phyloP scores from a whole-genome alignment of 2,888 invertebrate genomes.

The Saturnia pavonia region DNA sequence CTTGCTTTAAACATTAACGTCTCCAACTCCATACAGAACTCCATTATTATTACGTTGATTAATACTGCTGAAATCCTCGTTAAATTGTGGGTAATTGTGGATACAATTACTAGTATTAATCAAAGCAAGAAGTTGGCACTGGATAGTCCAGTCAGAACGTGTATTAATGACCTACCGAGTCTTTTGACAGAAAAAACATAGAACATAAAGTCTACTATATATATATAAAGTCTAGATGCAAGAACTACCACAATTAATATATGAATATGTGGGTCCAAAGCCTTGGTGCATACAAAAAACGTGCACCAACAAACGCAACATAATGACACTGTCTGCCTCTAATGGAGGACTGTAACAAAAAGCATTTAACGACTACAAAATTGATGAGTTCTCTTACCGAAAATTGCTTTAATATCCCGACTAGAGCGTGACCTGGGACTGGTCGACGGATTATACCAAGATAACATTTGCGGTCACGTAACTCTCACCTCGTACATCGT shows the following conservation, averaged over 20 bases:
- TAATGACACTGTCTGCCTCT: constrained; percentile 39
- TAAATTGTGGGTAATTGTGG: background rate
- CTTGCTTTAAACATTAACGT: background rate
- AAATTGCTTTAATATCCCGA: constrained; percentile 57
- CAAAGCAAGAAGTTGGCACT: too few relatives aligned
- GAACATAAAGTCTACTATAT: background rate
- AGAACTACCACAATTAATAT: background rate
- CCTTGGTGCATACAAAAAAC: constrained; percentile 27
- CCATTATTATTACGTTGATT: background rate
- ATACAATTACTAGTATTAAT: too few relatives aligned
- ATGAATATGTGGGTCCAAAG: background rate
- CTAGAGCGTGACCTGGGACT: constrained; percentile 48
- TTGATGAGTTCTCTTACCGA: constrained; percentile 63
- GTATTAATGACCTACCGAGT: background rate
- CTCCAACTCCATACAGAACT: background rate
- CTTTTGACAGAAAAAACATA: background rate
- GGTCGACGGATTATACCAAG: constrained; percentile 31
- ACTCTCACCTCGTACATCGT: constrained; percentile 21
- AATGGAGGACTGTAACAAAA: constrained; percentile 48
- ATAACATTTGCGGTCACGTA: constrained; percentile 27
- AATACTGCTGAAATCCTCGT: background rate
- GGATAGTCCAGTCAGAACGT: background rate
- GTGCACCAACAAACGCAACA: constrained; percentile 27
- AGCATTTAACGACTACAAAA: constrained; percentile 53
- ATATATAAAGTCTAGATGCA: too few relatives aligned